Percentiles rank a stretch among this genome's conserved stretches.
Conservation (phyloP, 1,140 invertebrate genomes). For the Cydia splendana region DNA sequence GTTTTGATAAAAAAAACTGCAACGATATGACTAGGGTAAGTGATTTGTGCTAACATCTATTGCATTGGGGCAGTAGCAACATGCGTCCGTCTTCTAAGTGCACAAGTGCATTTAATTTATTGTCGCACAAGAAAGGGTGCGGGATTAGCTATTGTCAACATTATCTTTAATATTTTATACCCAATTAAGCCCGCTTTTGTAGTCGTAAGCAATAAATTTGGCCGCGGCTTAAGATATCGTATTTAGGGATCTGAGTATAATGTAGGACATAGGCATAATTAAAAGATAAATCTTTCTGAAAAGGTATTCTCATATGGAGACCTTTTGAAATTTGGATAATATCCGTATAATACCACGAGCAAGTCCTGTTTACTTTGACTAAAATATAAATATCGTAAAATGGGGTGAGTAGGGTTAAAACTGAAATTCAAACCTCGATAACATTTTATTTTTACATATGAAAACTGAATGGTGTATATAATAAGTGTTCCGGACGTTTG, state of each 20-base stretch:
- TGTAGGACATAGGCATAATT: constrained; percentile 40
- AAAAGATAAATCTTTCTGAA: constrained; percentile 44
- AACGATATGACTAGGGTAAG: constrained; percentile 51
- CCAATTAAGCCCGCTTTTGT: constrained; percentile 63
- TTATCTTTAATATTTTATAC: constrained; percentile 72
- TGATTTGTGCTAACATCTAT: constrained; percentile 65
- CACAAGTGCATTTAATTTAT: constrained; percentile 70
- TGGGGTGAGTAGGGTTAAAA: no score
- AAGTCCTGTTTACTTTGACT: no score
- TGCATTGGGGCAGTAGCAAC: constrained; percentile 57
- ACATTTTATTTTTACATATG: no score
- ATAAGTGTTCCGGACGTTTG: no score
- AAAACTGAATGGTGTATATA: no score
- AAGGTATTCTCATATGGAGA: constrained; percentile 4
- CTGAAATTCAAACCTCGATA: no score
- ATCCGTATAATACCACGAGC: constrained; percentile 30
- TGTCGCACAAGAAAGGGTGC: constrained; percentile 63
- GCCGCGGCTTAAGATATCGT: constrained; percentile 42
- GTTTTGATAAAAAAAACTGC: constrained; percentile 50
- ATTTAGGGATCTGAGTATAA: constrained; percentile 36
- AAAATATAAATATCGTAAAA: no score
- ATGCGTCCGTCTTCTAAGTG: constrained; percentile 58
- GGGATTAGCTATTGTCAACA: constrained; percentile 68
- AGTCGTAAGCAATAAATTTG: constrained; percentile 59
- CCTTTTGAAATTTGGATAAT: constrained; percentile 22